Conservation (phyloP, 2,888 invertebrate species). For the Andrena minutula region DNA sequence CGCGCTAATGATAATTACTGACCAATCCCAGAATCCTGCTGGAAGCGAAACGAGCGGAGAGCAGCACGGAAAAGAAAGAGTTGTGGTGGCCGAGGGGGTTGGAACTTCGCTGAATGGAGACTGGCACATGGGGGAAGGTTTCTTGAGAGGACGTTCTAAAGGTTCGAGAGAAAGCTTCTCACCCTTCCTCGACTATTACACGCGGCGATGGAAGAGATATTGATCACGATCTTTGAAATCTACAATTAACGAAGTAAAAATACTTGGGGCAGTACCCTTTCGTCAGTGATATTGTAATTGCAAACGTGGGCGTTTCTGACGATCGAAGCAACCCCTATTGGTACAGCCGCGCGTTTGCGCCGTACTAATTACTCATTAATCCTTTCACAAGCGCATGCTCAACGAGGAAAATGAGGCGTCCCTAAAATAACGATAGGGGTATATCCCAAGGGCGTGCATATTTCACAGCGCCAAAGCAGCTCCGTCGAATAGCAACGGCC, state of each 20-base stretch:
- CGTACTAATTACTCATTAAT: slow-evolving; percentile 76
- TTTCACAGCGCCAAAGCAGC: not conserved
- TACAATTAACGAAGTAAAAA: no score
- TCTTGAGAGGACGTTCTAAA: no score
- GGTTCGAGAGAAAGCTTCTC: not conserved
- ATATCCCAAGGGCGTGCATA: not conserved
- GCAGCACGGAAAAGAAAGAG: not conserved
- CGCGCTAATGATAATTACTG: slow-evolving; percentile 82
- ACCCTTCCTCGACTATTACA: no score
- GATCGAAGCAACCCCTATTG: slow-evolving; percentile 10
- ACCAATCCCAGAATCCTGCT: slow-evolving; percentile 71
- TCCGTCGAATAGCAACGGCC: no score
- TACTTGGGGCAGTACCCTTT: not conserved
- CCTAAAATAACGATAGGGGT: not conserved
- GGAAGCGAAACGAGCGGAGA: slow-evolving; percentile 7
- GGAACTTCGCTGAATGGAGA: slow-evolving; percentile 1
- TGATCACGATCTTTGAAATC: no score
- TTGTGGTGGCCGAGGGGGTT: not conserved
- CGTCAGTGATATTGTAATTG: not conserved
- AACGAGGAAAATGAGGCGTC: slow-evolving; percentile 10
- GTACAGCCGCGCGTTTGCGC: slow-evolving; percentile 65
- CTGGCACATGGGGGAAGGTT: not conserved
- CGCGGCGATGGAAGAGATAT: no score
- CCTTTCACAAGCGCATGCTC: slow-evolving; percentile 70
- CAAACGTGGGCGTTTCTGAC: slow-evolving; percentile 16